Conservation (phyloP, 2,113 vertebrate genomes). For the Hyla sarda region DNA sequence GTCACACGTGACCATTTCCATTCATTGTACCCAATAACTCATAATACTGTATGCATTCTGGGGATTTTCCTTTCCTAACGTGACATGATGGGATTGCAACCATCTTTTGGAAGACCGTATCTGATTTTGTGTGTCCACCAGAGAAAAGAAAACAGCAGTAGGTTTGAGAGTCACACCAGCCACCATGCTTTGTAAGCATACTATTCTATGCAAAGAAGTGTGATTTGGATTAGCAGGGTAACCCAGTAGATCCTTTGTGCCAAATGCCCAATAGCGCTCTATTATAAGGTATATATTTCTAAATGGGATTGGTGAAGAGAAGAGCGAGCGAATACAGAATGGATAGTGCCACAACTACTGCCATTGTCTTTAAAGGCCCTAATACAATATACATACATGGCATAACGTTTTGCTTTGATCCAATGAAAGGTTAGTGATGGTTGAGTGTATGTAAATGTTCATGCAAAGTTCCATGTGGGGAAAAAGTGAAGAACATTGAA, state of each 20-base stretch:
- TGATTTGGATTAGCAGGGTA: neutral
- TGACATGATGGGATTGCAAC: no score
- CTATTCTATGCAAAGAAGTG: constrained; percentile 1
- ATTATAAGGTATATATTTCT: neutral
- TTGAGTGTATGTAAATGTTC: neutral
- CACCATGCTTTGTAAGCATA: neutral
- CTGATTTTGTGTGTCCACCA: neutral
- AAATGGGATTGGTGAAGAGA: neutral
- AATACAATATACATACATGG: neutral
- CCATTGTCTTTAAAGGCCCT: neutral
- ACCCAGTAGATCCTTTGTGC: neutral
- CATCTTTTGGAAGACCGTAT: neutral
- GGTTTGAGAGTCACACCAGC: neutral
- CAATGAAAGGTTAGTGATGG: neutral
- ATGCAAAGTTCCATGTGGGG: neutral
- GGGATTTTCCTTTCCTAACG: neutral
- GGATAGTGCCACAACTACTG: neutral
- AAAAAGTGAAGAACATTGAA: neutral
- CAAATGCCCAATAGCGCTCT: neutral
- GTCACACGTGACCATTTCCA: neutral
- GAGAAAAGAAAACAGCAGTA: neutral
- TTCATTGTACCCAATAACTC: neutral
- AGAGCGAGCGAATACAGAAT: neutral
- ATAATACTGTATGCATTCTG: neutral
- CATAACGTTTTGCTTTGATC: neutral